Evolutionary conservation across 2,113 vertebrate genomes (phyloP).

Genomic region (Mystacornis crossleyi): DNA sequence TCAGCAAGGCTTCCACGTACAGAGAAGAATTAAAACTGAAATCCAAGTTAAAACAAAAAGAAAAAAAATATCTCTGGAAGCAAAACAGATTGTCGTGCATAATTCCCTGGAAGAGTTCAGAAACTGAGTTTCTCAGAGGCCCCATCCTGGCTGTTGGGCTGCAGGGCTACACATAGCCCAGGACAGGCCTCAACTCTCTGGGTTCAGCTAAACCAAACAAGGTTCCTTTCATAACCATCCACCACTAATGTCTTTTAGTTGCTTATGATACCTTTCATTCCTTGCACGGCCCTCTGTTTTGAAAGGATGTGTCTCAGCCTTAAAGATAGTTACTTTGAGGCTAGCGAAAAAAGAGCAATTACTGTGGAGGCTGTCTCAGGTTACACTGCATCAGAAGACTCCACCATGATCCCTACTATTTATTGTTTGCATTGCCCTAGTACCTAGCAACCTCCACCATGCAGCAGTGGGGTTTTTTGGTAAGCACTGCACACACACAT

Average conservation of each 20-base stretch:
- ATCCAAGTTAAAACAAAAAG: neutral
- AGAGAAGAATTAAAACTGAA: neutral
- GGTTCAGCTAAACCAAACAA: neutral
- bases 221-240: neutral
- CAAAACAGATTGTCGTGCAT: neutral
- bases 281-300: neutral
- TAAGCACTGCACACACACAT: neutral
- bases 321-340: neutral
- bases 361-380: neutral
- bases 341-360: neutral
- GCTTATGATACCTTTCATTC: neutral
- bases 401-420: neutral
- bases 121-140: neutral
- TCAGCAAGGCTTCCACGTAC: neutral
- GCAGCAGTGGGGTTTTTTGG: neutral
- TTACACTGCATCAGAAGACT: neutral
- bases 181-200: neutral
- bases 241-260: neutral
- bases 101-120: neutral
- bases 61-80: neutral
- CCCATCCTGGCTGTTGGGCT: neutral
- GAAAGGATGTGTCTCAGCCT: neutral
- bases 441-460: neutral
- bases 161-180: neutral
- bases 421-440: neutral